Conservation (phyloP, 2,113 vertebrate genomes). For the Notothenia coriiceps region DNA sequence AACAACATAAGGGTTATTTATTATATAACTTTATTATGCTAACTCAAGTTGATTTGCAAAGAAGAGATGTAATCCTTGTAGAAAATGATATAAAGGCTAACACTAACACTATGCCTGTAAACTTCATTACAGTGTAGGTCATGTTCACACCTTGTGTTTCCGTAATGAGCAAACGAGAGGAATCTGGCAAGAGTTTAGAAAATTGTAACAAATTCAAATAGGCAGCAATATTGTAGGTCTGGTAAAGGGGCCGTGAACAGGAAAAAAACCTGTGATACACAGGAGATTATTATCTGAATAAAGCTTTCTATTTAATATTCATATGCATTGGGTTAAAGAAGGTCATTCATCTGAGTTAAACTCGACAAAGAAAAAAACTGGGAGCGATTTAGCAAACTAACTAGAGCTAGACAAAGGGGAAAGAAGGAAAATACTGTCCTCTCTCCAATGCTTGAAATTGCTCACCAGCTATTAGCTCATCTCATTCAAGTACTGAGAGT, state of each 20-base stretch:
- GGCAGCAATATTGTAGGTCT: background rate
- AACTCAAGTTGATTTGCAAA: background rate
- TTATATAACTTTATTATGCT: no score
- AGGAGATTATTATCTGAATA: background rate
- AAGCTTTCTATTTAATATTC: background rate
- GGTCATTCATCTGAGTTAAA: background rate
- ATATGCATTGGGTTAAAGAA: background rate
- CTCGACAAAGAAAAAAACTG: background rate
- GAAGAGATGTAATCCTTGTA: background rate
- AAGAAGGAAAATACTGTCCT: background rate
- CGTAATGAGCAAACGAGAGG: no score
- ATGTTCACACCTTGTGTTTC: background rate
- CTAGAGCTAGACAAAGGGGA: background rate
- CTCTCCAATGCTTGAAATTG: slow-evolving; percentile 18
- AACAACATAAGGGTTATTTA: background rate
- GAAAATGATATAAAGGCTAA: slow-evolving; percentile 7
- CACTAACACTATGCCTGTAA: background rate
- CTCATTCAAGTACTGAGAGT: slow-evolving; percentile 42
- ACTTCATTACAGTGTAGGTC: slow-evolving; percentile 16
- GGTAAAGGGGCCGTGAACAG: no score
- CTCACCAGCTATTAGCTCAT: slow-evolving; percentile 36
- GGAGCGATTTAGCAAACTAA: slow-evolving; percentile 10
- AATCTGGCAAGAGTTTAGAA: no score
- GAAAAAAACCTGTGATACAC: no score
- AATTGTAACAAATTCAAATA: background rate